phyloP scores from a whole-genome alignment of 2,888 invertebrate genomes.

The Epicampocera succincta region DNA sequence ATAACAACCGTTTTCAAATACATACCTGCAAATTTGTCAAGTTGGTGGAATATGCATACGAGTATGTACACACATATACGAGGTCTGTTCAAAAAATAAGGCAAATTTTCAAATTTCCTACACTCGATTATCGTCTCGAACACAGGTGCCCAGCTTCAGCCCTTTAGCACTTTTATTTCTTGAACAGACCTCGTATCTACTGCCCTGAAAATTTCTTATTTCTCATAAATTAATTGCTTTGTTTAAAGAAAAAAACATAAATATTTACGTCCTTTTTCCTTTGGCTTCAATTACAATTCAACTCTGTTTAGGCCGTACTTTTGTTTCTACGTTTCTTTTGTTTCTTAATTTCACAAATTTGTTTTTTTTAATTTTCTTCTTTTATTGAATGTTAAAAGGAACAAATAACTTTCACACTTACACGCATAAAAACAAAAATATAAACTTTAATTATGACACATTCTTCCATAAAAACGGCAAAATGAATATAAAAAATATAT shows the following conservation, averaged over 20 bases:
- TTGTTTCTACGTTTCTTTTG: neutral
- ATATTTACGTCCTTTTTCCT: too few relatives aligned
- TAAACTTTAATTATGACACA: conserved; percentile 43
- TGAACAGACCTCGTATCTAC: too few relatives aligned
- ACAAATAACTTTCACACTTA: neutral
- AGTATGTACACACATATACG: too few relatives aligned
- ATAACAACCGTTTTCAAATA: too few relatives aligned
- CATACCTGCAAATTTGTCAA: too few relatives aligned
- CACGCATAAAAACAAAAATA: neutral
- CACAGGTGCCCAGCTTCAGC: too few relatives aligned
- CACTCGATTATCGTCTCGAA: too few relatives aligned
- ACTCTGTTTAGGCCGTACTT: neutral
- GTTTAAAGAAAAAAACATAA: neutral
- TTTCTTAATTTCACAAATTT: conserved; percentile 22
- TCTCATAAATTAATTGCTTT: neutral
- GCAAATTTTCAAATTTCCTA: too few relatives aligned
- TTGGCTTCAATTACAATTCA: neutral
- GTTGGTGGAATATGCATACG: too few relatives aligned
- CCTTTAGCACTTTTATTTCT: too few relatives aligned
- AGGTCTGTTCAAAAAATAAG: too few relatives aligned
- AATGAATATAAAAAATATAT: neutral
- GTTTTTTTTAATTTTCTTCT: conserved; percentile 14
- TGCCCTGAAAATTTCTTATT: too few relatives aligned
- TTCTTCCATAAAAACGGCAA: conserved; percentile 3
- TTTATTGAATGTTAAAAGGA: conserved; percentile 18